Evolutionary conservation across 2,797 vertebrate genomes (phyloP).

Genomic region (Taenioides sp.): DNA sequence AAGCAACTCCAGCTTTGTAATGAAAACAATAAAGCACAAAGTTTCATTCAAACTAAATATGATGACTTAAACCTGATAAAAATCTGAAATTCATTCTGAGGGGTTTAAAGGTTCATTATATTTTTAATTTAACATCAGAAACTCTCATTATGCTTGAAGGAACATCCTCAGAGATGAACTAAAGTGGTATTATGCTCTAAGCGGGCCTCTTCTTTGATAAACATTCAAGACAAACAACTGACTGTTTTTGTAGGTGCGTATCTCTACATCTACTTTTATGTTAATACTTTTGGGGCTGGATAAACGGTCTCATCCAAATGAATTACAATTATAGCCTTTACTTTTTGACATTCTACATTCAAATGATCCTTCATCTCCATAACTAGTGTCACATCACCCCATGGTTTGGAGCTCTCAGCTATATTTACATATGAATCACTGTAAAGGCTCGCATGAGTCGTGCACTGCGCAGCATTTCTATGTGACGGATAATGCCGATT

Average conservation of each 20-base stretch:
- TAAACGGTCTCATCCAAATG: neutral
- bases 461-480: constrained; percentile 18
- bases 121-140: neutral
- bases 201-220: neutral
- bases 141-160: neutral
- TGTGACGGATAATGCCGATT: constrained; percentile 44
- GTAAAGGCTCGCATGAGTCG: constrained; percentile 45
- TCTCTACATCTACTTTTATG: neutral
- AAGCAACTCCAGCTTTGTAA: neutral
- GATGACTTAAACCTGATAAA: neutral
- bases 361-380: constrained; percentile 6
- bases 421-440: constrained; percentile 60
- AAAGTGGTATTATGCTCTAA: neutral
- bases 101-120: neutral
- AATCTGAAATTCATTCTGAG: neutral
- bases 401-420: constrained; percentile 12
- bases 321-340: neutral
- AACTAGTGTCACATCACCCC: constrained; percentile 13
- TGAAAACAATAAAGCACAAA: neutral
- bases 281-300: neutral
- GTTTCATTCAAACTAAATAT: too few relatives aligned
- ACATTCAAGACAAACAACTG: neutral
- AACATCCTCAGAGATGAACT: neutral
- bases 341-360: neutral
- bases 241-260: neutral